These are phyloP conservation scores for Exaiptasia diaphana DNA, from an alignment of 64 coral and sea anemone genomes.

Conservation along the genomic window DNA sequence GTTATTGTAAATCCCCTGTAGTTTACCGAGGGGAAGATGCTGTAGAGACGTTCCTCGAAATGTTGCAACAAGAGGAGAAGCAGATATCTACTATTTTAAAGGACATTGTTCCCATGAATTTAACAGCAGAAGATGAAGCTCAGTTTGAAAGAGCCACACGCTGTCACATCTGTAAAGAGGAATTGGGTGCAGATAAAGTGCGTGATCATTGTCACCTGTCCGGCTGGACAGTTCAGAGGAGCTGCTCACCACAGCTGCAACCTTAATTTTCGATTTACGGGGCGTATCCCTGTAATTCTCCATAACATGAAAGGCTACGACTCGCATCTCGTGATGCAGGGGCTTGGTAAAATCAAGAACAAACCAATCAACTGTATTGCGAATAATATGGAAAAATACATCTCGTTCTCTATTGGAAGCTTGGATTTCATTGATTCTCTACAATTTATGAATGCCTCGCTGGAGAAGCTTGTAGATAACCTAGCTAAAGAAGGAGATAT, in stretches of 20 bases:
- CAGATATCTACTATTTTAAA: slow-evolving; percentile 5
- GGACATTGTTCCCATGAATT: slow-evolving; percentile 23
- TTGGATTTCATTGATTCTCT: slow-evolving; percentile 35
- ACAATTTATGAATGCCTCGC: slow-evolving; percentile 51
- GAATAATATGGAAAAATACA: slow-evolving; percentile 46
- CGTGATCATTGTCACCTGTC: slow-evolving; percentile 30
- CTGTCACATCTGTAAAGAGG: slow-evolving; percentile 54
- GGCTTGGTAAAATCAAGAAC: slow-evolving; percentile 9
- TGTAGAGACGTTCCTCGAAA: slow-evolving; percentile 40
- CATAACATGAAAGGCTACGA: slow-evolving; percentile 25
- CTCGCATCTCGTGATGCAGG: slow-evolving; percentile 21
- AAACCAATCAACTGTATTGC: slow-evolving; percentile 14
- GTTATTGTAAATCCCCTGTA: slow-evolving; percentile 8
- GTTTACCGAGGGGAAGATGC: slow-evolving; percentile 51
- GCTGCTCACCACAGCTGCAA: slow-evolving; percentile 36
- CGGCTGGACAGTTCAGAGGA: slow-evolving; percentile 46
- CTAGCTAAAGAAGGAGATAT: slow-evolving; percentile 5
- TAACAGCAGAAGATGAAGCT: slow-evolving; percentile 5
- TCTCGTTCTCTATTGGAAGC: slow-evolving; percentile 17
- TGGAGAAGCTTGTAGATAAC: slow-evolving; percentile 29
- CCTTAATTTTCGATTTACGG: slow-evolving; percentile 22
- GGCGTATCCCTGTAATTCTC: slow-evolving; percentile 39
- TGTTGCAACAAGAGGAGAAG: slow-evolving; percentile 22
- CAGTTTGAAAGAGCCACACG: slow-evolving; percentile 19
- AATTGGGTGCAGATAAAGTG: background rate